phyloP scores from a whole-genome alignment of 2,888 invertebrate species.

The Fragum sueziense region DNA sequence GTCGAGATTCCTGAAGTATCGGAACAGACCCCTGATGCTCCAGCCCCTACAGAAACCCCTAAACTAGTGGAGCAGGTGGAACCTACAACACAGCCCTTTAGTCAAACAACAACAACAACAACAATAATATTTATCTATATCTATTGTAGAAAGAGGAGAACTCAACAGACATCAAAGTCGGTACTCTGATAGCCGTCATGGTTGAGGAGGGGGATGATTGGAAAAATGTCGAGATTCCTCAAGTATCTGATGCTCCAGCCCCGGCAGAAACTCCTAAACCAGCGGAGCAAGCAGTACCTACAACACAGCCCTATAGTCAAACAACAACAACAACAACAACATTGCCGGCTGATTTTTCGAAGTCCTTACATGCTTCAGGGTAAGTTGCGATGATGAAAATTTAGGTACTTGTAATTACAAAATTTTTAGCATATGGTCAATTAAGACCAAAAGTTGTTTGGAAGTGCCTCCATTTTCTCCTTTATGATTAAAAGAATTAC shows the following conservation, averaged over 20 bases:
- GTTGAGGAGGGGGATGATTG: conserved; percentile 87
- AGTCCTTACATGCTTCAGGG: conserved; percentile 18
- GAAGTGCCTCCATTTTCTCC: no score
- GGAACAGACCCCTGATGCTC: conserved; percentile 22
- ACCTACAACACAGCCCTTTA: neutral
- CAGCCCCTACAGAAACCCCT: conserved; percentile 43
- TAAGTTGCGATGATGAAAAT: no score
- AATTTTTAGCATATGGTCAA: no score
- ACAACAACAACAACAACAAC: neutral
- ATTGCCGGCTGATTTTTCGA: neutral
- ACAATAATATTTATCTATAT: neutral
- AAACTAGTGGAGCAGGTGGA: conserved; percentile 9
- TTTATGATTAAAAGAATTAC: no score
- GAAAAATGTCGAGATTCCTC: conserved; percentile 83
- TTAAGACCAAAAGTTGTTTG: no score
- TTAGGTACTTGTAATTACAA: no score
- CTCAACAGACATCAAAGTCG: conserved; percentile 84
- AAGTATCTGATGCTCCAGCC: conserved; percentile 32
- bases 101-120: neutral
- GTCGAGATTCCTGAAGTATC: conserved; percentile 74
- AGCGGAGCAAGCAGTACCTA: neutral
- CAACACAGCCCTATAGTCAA: neutral
- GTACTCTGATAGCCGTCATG: conserved; percentile 85
- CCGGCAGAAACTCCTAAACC: conserved; percentile 31
- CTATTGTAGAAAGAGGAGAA: conserved; percentile 83